Percentiles rank a stretch among this genome's conserved stretches.
Conservation (phyloP, 2,797 vertebrate genomes). For the Tadarida brasiliensis region DNA sequence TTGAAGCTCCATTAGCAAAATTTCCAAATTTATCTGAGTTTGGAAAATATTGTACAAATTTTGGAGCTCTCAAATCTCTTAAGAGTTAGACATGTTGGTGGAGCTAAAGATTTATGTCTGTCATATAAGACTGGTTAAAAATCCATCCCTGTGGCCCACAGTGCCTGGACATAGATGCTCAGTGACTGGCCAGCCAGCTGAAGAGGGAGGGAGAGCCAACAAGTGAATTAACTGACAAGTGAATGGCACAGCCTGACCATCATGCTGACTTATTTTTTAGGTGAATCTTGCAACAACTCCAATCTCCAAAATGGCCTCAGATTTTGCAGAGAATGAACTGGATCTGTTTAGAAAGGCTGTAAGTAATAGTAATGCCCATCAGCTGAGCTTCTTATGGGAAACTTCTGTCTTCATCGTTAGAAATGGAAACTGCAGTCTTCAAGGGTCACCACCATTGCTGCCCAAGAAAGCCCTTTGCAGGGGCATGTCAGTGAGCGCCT, state of each 20-base stretch:
- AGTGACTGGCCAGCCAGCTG: not conserved
- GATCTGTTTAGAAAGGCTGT: constrained; percentile 97
- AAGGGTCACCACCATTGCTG: not conserved
- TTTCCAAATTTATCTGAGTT: not conserved
- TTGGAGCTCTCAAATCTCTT: not conserved
- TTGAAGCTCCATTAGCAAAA: not conserved
- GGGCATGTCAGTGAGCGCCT: not conserved
- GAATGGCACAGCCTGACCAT: not conserved
- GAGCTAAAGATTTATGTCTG: not conserved
- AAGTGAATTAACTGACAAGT: not conserved
- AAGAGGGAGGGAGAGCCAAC: not conserved
- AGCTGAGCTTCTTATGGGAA: not conserved
- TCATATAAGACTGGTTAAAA: not conserved
- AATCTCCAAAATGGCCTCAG: constrained; percentile 95
- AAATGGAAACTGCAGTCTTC: constrained; percentile 18
- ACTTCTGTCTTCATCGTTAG: not conserved
- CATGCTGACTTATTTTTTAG: constrained; percentile 84
- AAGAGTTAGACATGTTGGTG: not conserved
- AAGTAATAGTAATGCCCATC: constrained; percentile 77
- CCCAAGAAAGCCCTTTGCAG: not conserved
- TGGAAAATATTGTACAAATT: not conserved
- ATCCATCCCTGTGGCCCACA: not conserved
- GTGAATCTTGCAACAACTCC: constrained; percentile 95
- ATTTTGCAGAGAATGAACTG: constrained; percentile 96
- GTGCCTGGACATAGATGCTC: not conserved